These are phyloP conservation scores for Phymorhynchus buccinoides DNA, from an alignment of 1,140 invertebrate species.

Conservation along the genomic window DNA sequence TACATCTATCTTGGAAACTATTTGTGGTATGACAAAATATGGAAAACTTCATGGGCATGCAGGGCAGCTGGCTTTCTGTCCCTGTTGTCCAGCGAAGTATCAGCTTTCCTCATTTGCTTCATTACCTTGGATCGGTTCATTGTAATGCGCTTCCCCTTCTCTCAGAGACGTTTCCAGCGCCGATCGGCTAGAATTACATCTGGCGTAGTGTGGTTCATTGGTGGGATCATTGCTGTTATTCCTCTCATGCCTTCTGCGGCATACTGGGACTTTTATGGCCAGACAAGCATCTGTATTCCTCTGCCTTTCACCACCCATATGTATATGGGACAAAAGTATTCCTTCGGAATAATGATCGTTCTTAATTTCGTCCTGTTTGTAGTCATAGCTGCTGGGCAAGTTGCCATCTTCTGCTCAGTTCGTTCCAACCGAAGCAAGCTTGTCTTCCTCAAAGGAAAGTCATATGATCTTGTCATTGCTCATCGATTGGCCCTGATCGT, in stretches of 20 bases:
- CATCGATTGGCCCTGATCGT: conserved; percentile 45
- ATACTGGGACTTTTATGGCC: conserved; percentile 52
- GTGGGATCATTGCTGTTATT: conserved; percentile 42
- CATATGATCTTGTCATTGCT: conserved; percentile 45
- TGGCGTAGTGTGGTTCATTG: conserved; percentile 38
- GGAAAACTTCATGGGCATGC: conserved; percentile 57
- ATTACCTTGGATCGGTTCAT: conserved; percentile 63
- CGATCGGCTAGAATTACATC: conserved; percentile 31
- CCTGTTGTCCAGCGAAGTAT: conserved; percentile 58
- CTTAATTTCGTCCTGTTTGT: conserved; percentile 51
- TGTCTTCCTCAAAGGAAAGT: not conserved
- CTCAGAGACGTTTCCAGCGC: conserved; percentile 24
- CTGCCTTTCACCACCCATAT: conserved; percentile 47
- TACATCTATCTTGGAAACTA: conserved; percentile 53
- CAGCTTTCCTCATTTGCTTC: conserved; percentile 55
- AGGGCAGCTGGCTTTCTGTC: conserved; percentile 58
- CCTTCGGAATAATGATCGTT: conserved; percentile 48
- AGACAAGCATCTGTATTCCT: conserved; percentile 53
- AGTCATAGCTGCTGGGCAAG: conserved; percentile 48
- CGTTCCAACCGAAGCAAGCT: conserved; percentile 7
- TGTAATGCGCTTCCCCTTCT: conserved; percentile 56
- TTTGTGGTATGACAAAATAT: conserved; percentile 50
- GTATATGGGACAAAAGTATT: conserved; percentile 50
- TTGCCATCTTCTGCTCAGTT: conserved; percentile 45
- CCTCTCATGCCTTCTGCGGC: conserved; percentile 41